Conservation (phyloP, 64 coral and sea anemone species). For the Montipora sp. region DNA sequence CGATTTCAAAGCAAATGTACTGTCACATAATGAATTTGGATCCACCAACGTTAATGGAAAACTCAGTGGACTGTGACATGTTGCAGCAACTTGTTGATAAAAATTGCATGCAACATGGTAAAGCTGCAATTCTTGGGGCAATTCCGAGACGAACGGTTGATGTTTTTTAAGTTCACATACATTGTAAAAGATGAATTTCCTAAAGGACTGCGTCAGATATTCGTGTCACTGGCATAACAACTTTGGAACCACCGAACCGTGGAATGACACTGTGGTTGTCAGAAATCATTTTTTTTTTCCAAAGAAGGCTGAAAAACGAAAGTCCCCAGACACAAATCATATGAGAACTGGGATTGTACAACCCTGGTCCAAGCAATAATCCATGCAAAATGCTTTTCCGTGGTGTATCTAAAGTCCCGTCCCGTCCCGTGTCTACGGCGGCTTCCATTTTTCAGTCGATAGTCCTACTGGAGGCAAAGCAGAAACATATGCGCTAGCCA, state of each 20-base stretch:
- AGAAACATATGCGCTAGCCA: background rate
- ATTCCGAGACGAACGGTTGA: background rate
- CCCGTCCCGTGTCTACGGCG: too few species aligned
- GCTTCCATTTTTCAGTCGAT: too few species aligned
- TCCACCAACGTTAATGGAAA: too few species aligned
- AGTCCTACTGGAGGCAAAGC: background rate
- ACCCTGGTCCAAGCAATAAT: too few species aligned
- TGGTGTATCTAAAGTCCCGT: too few species aligned
- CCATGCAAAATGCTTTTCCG: too few species aligned
- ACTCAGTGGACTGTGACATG: too few species aligned
- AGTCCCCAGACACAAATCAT: background rate
- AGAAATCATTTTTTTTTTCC: background rate
- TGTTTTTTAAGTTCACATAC: background rate
- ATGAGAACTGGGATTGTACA: background rate
- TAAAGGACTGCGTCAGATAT: background rate
- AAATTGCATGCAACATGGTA: too few species aligned
- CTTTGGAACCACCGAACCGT: background rate
- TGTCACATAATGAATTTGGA: too few species aligned
- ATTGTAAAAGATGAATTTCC: background rate
- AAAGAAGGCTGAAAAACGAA: background rate
- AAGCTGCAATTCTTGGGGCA: too few species aligned
- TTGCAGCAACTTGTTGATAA: too few species aligned
- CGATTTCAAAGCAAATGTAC: too few species aligned
- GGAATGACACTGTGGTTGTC: background rate
- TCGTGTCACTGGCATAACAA: background rate